phyloP scores from a whole-genome alignment of 2,113 vertebrate species.

The Psilopsiagon aurifrons region DNA sequence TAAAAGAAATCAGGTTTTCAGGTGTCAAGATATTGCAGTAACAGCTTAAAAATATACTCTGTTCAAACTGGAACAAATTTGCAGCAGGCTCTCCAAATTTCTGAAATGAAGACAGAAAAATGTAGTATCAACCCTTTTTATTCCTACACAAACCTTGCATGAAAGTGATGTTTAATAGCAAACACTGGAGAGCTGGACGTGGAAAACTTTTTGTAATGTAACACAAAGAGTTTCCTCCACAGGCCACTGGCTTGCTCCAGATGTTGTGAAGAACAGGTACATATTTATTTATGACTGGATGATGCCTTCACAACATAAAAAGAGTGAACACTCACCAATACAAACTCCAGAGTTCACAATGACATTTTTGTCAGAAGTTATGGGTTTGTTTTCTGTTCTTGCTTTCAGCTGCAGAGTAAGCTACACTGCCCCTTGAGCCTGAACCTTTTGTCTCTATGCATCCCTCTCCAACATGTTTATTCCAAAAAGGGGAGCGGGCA shows the following conservation, averaged over 20 bases:
- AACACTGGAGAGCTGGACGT: neutral
- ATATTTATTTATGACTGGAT: neutral
- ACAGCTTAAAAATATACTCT: neutral
- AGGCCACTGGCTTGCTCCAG: neutral
- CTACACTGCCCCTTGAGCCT: neutral
- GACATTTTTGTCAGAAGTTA: neutral
- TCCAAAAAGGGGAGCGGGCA: neutral
- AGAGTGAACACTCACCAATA: neutral
- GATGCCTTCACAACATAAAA: neutral
- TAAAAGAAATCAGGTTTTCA: neutral
- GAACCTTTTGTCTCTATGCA: neutral
- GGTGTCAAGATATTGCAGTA: neutral
- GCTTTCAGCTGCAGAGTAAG: neutral
- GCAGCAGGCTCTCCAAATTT: neutral
- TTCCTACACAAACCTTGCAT: neutral
- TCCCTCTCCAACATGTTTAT: neutral
- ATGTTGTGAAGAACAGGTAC: neutral
- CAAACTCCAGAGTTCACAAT: neutral
- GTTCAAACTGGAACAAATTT: neutral
- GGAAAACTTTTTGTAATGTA: neutral
- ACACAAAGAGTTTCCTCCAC: neutral
- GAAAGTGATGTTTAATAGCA: neutral
- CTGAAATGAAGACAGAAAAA: neutral
- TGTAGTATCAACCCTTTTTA: neutral
- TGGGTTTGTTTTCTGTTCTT: neutral